These are phyloP conservation scores for Formica selysi DNA, from an alignment of 1,140 invertebrate genomes.

Conservation along the genomic window DNA sequence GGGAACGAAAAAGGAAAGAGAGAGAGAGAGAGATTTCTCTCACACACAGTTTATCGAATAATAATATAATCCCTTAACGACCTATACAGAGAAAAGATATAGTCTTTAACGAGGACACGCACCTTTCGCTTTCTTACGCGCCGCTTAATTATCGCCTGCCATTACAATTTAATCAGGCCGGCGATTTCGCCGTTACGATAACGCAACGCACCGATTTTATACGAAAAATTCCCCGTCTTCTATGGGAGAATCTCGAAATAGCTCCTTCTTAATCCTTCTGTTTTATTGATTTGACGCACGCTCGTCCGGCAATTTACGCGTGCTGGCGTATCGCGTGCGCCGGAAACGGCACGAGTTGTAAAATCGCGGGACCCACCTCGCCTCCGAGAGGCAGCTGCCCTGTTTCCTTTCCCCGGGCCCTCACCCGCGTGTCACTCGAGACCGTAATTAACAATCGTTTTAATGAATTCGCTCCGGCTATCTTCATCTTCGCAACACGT, in stretches of 20 bases:
- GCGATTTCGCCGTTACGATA: background rate
- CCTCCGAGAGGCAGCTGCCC: slow-evolving; percentile 61
- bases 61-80: slow-evolving; percentile 59
- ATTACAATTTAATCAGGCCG: slow-evolving; percentile 42
- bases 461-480: slow-evolving; percentile 76
- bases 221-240: background rate
- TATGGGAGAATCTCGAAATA: background rate
- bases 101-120: slow-evolving; percentile 21
- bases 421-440: slow-evolving; percentile 75
- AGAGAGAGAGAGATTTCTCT: slow-evolving; percentile 30
- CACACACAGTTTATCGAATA: slow-evolving; percentile 68
- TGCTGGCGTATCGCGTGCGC: slow-evolving; percentile 74
- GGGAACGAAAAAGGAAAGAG: background rate
- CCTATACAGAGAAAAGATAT: background rate
- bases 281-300: slow-evolving; percentile 27
- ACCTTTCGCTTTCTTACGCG: slow-evolving; percentile 2
- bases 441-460: slow-evolving; percentile 79
- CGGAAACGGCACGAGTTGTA: slow-evolving; percentile 79
- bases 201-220: background rate
- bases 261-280: background rate
- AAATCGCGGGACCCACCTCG: slow-evolving; percentile 66
- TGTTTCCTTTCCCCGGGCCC: slow-evolving; percentile 9
- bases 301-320: slow-evolving; percentile 19
- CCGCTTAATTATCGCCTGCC: slow-evolving; percentile 1
- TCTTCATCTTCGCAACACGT: slow-evolving; percentile 75